Conservation (phyloP, 2,797 vertebrate species). For the Monodelphis domestica region DNA sequence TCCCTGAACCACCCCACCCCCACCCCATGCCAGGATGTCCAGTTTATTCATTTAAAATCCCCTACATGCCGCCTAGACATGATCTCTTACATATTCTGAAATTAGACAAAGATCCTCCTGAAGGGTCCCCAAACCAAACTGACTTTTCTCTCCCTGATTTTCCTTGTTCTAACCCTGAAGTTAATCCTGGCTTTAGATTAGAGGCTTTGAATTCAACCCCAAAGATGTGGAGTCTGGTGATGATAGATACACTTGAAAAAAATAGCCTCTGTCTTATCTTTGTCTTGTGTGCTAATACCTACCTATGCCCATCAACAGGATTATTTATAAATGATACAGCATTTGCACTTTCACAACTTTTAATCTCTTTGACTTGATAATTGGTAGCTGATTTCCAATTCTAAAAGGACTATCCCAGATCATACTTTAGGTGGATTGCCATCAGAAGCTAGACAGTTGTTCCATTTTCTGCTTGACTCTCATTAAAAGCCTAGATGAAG, state of each 20-base stretch:
- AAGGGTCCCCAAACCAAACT: slow-evolving; percentile 25
- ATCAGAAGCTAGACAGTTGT: slow-evolving; percentile 6
- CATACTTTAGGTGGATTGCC: not conserved
- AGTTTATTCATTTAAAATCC: slow-evolving; percentile 71
- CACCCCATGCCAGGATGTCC: slow-evolving; percentile 30
- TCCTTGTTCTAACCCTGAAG: not conserved
- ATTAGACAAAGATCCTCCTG: slow-evolving; percentile 69
- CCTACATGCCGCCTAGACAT: slow-evolving; percentile 60
- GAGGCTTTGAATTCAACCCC: slow-evolving; percentile 60
- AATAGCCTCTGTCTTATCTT: slow-evolving; percentile 66
- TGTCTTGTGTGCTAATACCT: slow-evolving; percentile 20
- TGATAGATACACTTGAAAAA: slow-evolving; percentile 60
- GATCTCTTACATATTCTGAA: slow-evolving; percentile 63
- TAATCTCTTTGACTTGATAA: slow-evolving; percentile 34
- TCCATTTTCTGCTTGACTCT: slow-evolving; percentile 35
- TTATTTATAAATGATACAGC: not conserved
- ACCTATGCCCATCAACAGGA: slow-evolving; percentile 58
- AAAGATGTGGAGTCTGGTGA: slow-evolving; percentile 49
- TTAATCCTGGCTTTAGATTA: slow-evolving; percentile 60
- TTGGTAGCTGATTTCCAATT: slow-evolving; percentile 40
- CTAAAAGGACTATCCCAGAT: not conserved
- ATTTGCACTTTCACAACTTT: slow-evolving; percentile 30
- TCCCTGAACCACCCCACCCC: slow-evolving; percentile 50
- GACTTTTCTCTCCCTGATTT: slow-evolving; percentile 57
- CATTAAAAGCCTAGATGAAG: not conserved